Conservation (phyloP, 2,113 vertebrate genomes). For the Etheostoma cragini region DNA sequence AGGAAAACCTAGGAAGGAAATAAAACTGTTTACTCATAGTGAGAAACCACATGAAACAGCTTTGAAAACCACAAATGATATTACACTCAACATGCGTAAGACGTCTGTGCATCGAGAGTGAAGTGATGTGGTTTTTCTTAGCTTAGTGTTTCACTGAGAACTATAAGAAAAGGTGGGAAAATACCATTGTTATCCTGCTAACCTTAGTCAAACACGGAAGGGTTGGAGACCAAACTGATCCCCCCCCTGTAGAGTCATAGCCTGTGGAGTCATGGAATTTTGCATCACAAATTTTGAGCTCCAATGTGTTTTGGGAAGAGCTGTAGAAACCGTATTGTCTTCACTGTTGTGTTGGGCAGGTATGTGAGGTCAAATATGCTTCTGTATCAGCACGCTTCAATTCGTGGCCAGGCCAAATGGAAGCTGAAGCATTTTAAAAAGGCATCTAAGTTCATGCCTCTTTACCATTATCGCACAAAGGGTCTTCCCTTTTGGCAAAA, state of each 20-base stretch:
- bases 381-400: not conserved
- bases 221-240: constrained; percentile 16
- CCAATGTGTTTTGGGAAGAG: constrained; percentile 55
- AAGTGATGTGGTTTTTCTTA: not conserved
- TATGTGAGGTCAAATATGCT: not conserved
- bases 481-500: not conserved
- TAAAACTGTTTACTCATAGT: not conserved
- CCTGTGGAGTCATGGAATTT: not conserved
- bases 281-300: constrained; percentile 10
- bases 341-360: constrained; percentile 37
- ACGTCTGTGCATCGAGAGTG: not conserved
- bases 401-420: not conserved
- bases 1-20: not conserved
- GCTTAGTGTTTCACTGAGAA: not conserved
- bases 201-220: constrained; percentile 31
- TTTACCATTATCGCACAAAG: not conserved
- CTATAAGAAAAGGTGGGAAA: constrained; percentile 14
- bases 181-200: not conserved
- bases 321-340: not conserved
- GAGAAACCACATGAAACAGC: not conserved
- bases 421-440: constrained; percentile 21
- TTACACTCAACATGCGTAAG: too few relatives aligned
- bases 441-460: not conserved
- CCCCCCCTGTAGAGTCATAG: not conserved
- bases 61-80: not conserved